Conservation (phyloP, 53 echinoderm and acorn worm genomes). For the Paelopatides confundens region DNA sequence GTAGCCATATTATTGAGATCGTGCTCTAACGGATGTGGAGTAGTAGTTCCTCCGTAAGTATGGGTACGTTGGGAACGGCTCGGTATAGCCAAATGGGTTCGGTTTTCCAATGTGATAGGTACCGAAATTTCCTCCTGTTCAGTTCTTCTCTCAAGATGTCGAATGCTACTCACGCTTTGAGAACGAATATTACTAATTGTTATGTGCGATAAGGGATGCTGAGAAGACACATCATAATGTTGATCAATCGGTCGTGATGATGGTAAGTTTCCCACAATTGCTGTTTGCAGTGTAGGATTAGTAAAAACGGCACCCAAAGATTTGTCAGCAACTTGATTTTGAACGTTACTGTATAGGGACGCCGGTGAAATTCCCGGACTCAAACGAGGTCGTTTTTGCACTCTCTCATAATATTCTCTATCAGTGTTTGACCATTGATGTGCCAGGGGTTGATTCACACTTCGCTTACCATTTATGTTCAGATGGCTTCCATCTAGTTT, state of each 20-base stretch:
- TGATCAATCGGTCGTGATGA: neutral
- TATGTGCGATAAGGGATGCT: neutral
- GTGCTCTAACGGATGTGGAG: neutral
- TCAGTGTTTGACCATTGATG: neutral
- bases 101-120: no score
- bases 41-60: neutral
- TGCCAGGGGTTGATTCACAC: neutral
- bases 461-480: neutral
- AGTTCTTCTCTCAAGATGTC: no score
- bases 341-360: neutral
- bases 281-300: neutral
- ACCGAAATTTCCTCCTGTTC: no score
- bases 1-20: neutral
- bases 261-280: neutral
- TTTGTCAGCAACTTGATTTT: neutral
- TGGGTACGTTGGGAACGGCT: no score
- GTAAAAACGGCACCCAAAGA: neutral
- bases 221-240: neutral
- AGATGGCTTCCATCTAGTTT: neutral
- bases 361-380: neutral
- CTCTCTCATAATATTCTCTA: neutral
- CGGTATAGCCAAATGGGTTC: no score
- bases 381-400: neutral
- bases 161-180: neutral
- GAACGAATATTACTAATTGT: neutral